These are phyloP conservation scores for Scrobipalpa costella DNA, from an alignment of 2,888 invertebrate genomes.

Conservation along the genomic window DNA sequence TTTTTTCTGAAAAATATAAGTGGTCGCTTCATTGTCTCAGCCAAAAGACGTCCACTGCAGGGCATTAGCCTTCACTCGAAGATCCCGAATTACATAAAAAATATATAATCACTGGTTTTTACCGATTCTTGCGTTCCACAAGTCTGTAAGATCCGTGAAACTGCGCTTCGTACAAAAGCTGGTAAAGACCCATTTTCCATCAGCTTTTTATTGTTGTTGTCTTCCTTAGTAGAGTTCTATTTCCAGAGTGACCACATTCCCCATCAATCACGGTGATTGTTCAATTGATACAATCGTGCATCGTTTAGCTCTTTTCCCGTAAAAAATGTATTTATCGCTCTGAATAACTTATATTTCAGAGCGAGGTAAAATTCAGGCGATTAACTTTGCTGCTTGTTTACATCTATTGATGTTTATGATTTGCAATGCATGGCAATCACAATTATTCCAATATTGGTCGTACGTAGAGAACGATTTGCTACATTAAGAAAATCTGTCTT, in stretches of 20 bases:
- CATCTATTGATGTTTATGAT: background rate
- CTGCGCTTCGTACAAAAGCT: constrained; percentile 17
- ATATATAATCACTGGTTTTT: too few relatives aligned
- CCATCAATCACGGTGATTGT: constrained; percentile 4
- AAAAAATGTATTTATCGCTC: background rate
- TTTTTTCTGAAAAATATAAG: too few relatives aligned
- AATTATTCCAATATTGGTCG: too few relatives aligned
- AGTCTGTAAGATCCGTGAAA: constrained; percentile 17
- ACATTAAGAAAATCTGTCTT: too few relatives aligned
- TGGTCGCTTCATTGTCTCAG: too few relatives aligned
- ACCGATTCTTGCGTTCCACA: constrained; percentile 11
- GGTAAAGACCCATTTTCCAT: constrained; percentile 9
- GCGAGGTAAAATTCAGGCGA: background rate
- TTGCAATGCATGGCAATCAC: too few relatives aligned
- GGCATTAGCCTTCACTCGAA: too few relatives aligned
- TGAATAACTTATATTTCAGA: background rate
- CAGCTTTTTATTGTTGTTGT: background rate
- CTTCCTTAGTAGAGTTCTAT: background rate
- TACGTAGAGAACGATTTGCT: too few relatives aligned
- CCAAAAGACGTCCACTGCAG: background rate
- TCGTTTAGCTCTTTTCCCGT: background rate
- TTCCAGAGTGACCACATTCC: background rate
- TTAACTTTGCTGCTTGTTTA: background rate
- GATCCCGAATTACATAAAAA: too few relatives aligned
- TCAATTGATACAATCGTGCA: background rate